Conservation (phyloP, 2,113 vertebrate genomes). For the Pipa parva region DNA sequence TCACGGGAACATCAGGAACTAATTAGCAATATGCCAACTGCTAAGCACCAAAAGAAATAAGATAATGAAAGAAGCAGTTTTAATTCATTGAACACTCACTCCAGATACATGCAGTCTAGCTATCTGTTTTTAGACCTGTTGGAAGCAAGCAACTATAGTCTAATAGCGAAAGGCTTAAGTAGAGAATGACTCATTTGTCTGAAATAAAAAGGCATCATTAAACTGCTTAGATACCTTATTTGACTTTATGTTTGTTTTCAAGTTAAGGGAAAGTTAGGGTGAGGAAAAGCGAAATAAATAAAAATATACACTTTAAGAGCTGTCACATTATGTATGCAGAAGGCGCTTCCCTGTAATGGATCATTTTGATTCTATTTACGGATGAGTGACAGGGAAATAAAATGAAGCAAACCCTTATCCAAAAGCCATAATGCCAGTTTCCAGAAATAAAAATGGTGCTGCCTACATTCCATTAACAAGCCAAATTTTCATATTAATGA, state of each 20-base stretch:
- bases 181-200: background rate
- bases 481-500: background rate
- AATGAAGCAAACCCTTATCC: background rate
- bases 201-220: background rate
- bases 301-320: background rate
- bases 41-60: constrained; percentile 7
- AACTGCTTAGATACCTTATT: background rate
- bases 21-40: constrained; percentile 32
- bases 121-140: too few relatives aligned
- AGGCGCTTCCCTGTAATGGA: background rate
- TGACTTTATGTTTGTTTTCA: background rate
- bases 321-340: background rate
- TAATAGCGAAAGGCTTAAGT: background rate
- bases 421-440: background rate
- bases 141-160: background rate
- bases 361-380: background rate
- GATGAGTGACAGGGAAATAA: background rate
- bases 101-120: background rate
- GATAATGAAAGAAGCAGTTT: background rate
- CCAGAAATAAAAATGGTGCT: too few relatives aligned
- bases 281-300: background rate
- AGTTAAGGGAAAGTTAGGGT: background rate
- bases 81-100: constrained; percentile 12
- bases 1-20: background rate
- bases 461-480: background rate